Percentiles rank a stretch among this genome's conserved stretches.
Evolutionary conservation across 2,797 vertebrate genomes (phyloP).

Genomic region (Falco concolor): DNA sequence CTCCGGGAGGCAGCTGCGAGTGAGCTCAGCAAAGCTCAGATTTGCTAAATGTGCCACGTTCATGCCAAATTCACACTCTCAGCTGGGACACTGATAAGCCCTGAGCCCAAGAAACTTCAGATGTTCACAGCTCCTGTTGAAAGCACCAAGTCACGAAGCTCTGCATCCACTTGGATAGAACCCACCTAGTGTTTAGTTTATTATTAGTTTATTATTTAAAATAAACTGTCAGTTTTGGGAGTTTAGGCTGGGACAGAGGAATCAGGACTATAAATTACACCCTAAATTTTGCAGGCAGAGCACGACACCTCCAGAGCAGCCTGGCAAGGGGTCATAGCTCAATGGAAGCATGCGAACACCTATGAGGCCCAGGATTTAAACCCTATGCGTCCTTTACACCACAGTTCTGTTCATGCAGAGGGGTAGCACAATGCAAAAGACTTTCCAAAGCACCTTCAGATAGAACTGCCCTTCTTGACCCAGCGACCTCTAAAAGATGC

Average conservation of each 20-base stretch:
- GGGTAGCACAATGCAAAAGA: not conserved
- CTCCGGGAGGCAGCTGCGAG: not conserved
- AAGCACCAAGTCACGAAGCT: not conserved
- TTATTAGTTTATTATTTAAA: too few species aligned
- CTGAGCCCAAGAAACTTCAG: not conserved
- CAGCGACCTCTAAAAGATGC: not conserved
- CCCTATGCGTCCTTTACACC: not conserved
- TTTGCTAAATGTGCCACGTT: not conserved
- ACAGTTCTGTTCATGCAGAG: not conserved
- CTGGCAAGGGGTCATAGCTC: not conserved
- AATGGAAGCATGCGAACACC: not conserved
- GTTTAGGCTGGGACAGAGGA: not conserved
- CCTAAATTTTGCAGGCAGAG: not conserved
- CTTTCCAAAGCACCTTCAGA: not conserved
- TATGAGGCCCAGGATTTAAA: not conserved
- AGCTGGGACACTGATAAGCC: not conserved
- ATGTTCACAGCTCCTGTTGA: not conserved
- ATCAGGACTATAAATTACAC: not conserved
- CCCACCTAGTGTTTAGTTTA: not conserved
- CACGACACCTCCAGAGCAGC: not conserved
- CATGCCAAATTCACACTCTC: not conserved
- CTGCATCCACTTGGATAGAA: not conserved
- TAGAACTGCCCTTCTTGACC: not conserved
- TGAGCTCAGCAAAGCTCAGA: not conserved
- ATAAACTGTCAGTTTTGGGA: not conserved